phyloP scores from a whole-genome alignment of 2,113 vertebrate species.

The Lycocorax pyrrhopterus region DNA sequence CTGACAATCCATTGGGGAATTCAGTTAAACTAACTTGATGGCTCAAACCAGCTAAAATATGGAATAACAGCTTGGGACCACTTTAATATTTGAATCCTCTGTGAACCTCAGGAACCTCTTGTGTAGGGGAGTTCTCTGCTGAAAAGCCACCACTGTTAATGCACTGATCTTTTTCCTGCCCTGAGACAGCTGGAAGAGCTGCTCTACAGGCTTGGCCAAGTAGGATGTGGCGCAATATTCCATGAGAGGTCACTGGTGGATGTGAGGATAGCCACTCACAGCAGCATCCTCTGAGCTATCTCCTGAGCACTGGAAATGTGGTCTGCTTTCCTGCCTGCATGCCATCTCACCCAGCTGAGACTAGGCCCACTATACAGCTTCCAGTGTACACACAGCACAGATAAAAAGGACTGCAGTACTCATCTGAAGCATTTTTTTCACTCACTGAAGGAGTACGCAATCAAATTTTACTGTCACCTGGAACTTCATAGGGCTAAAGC shows the following conservation, averaged over 20 bases:
- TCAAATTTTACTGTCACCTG: neutral
- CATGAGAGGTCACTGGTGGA: neutral
- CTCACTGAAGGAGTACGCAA: neutral
- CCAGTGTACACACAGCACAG: neutral
- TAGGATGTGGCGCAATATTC: neutral
- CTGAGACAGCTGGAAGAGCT: neutral
- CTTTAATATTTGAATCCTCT: neutral
- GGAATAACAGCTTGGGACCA: neutral
- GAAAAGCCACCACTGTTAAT: neutral
- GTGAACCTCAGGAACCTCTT: neutral
- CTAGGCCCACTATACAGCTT: neutral
- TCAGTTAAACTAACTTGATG: neutral
- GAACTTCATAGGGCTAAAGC: neutral
- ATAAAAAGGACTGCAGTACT: neutral
- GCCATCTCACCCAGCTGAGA: neutral
- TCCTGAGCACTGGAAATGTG: neutral
- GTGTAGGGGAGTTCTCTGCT: neutral
- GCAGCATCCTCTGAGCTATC: neutral
- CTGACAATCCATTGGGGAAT: neutral
- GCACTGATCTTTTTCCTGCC: accelerated
- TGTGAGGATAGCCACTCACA: neutral
- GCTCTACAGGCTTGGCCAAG: neutral
- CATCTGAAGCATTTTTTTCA: neutral
- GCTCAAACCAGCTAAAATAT: neutral
- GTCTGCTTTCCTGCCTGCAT: neutral